Evolutionary conservation across 2,888 invertebrate species (phyloP).

Genomic region (Sinhomidia bicolor): DNA sequence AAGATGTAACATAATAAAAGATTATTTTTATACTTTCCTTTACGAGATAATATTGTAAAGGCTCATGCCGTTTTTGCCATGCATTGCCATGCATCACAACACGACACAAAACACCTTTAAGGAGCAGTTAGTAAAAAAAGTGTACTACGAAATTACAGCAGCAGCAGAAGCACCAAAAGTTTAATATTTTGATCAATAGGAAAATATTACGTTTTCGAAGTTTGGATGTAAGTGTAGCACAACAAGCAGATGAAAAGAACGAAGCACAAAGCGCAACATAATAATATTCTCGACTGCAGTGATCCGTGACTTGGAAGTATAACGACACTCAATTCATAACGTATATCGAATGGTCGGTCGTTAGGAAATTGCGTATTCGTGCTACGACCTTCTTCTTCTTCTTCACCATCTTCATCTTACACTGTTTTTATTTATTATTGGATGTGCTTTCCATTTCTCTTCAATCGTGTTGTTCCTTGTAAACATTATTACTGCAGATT

Average conservation of each 20-base stretch:
- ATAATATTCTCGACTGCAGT: slow-evolving; percentile 66
- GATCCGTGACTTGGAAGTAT: slow-evolving; percentile 71
- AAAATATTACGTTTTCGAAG: slow-evolving; percentile 28
- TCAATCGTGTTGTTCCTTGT: slow-evolving; percentile 11
- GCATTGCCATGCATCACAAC: slow-evolving; percentile 46
- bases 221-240: slow-evolving; percentile 1
- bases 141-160: too few species aligned
- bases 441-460: slow-evolving; percentile 48
- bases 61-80: neutral
- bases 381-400: slow-evolving; percentile 41
- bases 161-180: neutral
- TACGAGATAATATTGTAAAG: neutral
- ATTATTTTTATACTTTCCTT: slow-evolving; percentile 10
- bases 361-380: slow-evolving; percentile 65
- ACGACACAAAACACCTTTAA: slow-evolving; percentile 38
- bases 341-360: slow-evolving; percentile 34
- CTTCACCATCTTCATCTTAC: slow-evolving; percentile 24
- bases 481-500: slow-evolving; percentile 35
- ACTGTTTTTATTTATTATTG: slow-evolving; percentile 15
- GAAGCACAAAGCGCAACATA: slow-evolving; percentile 13
- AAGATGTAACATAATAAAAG: slow-evolving; percentile 7
- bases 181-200: slow-evolving; percentile 67
- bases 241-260: slow-evolving; percentile 6
- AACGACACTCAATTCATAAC: slow-evolving; percentile 59
- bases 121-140: slow-evolving; percentile 36